Base-by-base conservation (phyloP, 37 sponge, comb jelly and placozoan genomes). In the Aplysina aerophoba region DNA sequence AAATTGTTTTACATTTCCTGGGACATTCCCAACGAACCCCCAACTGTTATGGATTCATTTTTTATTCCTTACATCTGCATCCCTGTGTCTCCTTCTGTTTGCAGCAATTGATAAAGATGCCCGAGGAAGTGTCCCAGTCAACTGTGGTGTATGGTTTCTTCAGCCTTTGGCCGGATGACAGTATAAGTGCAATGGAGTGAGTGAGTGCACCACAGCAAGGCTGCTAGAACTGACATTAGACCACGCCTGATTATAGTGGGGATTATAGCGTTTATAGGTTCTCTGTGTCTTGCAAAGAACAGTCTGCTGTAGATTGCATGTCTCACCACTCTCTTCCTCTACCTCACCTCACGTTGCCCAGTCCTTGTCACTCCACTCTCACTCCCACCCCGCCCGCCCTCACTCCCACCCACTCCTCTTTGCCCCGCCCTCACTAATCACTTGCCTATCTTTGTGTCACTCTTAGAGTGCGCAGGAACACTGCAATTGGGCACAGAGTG, bases 91-190 rank as follows among this genome's bases (percentile, higher is more conserved):
- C 11, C 25, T 56, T 21, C 31, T 40, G 11, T 0, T 8, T 31
- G 31, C 28, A 39, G 87, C 80, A 63, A 31, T 35, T 80, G 25
- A 79, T 80, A 40, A 87, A 71, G 38, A 80, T 95, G 20, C 95
- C 95, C 15, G 56, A 84, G 17, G 95, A 91, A 35, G 74, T 95
- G n/a, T 89, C 92, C 58, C 73, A 87, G 59, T 85, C 92, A 0
- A 63, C 38, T 22, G 36, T 95, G 1, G 89, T 95, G 30, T 80
- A 81, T 19, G 85, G 92, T 31, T 95, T 95, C 92, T 95, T 95
- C 90, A 95, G 85, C 58, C 89, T 88, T 0, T 95, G 95, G 95
- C 95, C 92, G 16, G 95, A 95, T 53, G 95, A 95, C 90, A 88
- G 89, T 0, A 28, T 85, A 13, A 59, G 53, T 17, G 83, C 35